Base-by-base conservation (phyloP, 2,113 vertebrate species). In the Camelus dromedarius region DNA sequence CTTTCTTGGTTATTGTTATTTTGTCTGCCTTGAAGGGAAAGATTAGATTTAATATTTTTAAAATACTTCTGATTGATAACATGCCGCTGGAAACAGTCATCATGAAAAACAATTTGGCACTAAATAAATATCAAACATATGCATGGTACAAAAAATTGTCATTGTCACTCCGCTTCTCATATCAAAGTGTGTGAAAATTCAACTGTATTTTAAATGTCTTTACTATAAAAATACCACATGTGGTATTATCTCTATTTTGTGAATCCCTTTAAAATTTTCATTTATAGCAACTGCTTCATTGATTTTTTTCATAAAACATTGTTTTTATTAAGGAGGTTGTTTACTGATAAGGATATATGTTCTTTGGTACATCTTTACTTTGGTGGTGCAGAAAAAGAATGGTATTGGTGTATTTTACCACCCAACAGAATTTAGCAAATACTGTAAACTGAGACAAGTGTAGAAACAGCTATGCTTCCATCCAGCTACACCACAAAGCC, bases 341-440 rank as follows among this genome's bases (percentile, higher is more conserved):
- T 91, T 38, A 52, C 7, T 85, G 24, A 75, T 58, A 80, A 92
- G 38, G 4, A 83, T 54, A 22, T 28, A 26, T 16, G 1, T 82
- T 69, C 35, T 84, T 89, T 82, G 62, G 19, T 91, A 22, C 62
- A 35, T n/a, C 89, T 69, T 95, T 24, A 70, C 42, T 83, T 83
- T 91, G 35, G 22, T 79, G 79, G 11, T 7, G 35, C 20, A 60
- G 66, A 75, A 54, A 72, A 86, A 81, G 46, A 86, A 18, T n/a
- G 83, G 24, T 52, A 38, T 50, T 82, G 92, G 76, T 82, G 6
- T 35, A 58, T 87, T 90, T 95, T 56, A 58, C 60, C 84, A 50
- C 9, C 52, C 35, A 92, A 70, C 58, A 95, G 28, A 96, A 92
- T 87, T 91, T 62, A 89, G 42, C 77, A 67, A 94, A 91, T 30